phyloP scores from a whole-genome alignment of 2,113 vertebrate species.

The Pontoporia blainvillei region DNA sequence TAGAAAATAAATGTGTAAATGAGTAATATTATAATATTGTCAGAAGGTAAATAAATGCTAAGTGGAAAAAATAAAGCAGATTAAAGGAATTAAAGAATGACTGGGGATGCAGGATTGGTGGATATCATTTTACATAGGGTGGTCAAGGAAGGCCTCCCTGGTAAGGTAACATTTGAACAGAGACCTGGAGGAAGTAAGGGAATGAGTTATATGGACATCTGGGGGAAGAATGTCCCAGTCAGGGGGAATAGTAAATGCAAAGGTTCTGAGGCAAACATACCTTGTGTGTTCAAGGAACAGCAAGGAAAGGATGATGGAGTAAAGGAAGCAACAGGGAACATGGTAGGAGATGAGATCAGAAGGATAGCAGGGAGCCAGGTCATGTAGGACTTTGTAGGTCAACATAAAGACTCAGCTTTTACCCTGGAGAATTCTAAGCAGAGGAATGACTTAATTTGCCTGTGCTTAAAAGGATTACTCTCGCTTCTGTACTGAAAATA shows the following conservation, averaged over 20 bases:
- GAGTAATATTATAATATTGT: neutral
- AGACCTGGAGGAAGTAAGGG: neutral
- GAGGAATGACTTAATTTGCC: neutral
- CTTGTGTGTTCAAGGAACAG: neutral
- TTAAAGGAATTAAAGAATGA: neutral
- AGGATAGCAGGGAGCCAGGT: neutral
- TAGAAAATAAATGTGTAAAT: neutral
- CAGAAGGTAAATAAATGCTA: neutral
- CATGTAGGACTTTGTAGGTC: neutral
- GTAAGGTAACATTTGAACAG: neutral
- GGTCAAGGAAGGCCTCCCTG: neutral
- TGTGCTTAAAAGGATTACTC: neutral
- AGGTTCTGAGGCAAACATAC: neutral
- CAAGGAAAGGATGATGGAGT: neutral
- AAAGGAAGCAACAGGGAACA: neutral
- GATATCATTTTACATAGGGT: neutral
- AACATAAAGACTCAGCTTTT: neutral
- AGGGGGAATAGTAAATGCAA: neutral
- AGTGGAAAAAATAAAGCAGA: neutral
- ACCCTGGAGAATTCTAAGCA: neutral
- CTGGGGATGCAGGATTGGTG: neutral
- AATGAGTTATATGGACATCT: neutral
- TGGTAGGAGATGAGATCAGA: neutral
- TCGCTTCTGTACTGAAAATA: neutral
- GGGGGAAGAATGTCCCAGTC: neutral